Evolutionary conservation across 2,888 invertebrate species (phyloP), one percentile per base, ranked within the genome.

Genomic region (Zelleria hepariella): DNA sequence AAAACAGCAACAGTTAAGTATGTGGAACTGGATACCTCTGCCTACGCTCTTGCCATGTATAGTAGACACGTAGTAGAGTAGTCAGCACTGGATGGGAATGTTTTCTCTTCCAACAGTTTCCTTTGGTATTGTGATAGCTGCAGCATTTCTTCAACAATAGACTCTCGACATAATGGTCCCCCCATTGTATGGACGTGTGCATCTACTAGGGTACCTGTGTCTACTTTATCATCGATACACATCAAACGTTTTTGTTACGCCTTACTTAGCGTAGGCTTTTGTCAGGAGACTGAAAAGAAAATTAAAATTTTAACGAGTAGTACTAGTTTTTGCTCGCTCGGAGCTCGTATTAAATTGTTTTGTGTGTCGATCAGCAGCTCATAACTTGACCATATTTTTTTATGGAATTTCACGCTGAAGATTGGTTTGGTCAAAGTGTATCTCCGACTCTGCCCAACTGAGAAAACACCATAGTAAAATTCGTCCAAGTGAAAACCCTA

Each of bases 131-230:
- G 58, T 58, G 51, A 83, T 82, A 75, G 78, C 77, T 75, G 78
- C 78, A 82, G 82, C 79, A 78, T 80, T 73, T 82, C 77, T 76
- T 76, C 60, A 78, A 86, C 85, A 86, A 86, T 86, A 78, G 82
- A 69, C 71, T 78, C 77, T 79, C 79, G 77, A 80, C 80, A 78
- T 80, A 87, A 86, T 84, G 83, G 82, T 80, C 78, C 77, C 15
- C 84, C 57, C 48, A 83, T 81, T 83, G 76, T 77, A 58, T 59
- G 59, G 70, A 73, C 77, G 75, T 77, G 78, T 73, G 76, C 70
- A 72, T 75, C 71, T 70, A 72, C 72, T 74, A 73, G 71, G 73
- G 65, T 71, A 71, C 68, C 60, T 58, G 57, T 15, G 32, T 42
- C 58, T 59, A 57, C 61, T 57, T 10, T 58, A 58, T 58, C 32